Conservation (phyloP, 2,797 vertebrate genomes). For the Chiroxiphia lanceolata region DNA sequence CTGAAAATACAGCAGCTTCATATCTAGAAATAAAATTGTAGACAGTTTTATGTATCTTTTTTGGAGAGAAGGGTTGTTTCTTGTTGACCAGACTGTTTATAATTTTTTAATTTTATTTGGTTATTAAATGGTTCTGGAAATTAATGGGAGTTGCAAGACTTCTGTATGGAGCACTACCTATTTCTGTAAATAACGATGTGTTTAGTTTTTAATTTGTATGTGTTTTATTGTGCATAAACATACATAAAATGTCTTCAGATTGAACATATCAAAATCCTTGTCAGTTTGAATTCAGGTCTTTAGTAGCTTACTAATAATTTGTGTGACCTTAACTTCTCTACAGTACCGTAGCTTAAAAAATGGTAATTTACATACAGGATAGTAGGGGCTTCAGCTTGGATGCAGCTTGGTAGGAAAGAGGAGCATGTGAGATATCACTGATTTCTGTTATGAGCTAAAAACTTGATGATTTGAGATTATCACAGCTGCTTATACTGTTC, state of each 20-base stretch:
- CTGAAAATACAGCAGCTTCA: not conserved
- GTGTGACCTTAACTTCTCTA: not conserved
- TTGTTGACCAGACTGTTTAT: not conserved
- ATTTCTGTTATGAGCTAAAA: not conserved
- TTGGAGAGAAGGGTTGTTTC: not conserved
- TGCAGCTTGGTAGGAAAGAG: not conserved
- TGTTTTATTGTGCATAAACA: not conserved
- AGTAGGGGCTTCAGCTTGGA: not conserved
- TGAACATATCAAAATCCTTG: not conserved
- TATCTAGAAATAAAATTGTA: not conserved
- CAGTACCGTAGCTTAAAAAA: not conserved
- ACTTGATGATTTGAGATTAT: not conserved
- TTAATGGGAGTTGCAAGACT: not conserved
- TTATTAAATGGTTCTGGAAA: not conserved
- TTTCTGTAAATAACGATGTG: not conserved
- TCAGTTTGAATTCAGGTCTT: not conserved
- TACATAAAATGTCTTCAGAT: not conserved
- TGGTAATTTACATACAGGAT: accelerated
- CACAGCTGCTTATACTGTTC: not conserved
- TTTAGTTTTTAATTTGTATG: not conserved
- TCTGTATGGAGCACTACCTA: not conserved
- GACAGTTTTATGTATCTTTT: not conserved
- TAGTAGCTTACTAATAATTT: not conserved
- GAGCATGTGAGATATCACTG: not conserved
- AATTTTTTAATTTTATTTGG: not conserved